Evolutionary conservation across 2,888 invertebrate genomes (phyloP).

Genomic region (Globia sparganii): DNA sequence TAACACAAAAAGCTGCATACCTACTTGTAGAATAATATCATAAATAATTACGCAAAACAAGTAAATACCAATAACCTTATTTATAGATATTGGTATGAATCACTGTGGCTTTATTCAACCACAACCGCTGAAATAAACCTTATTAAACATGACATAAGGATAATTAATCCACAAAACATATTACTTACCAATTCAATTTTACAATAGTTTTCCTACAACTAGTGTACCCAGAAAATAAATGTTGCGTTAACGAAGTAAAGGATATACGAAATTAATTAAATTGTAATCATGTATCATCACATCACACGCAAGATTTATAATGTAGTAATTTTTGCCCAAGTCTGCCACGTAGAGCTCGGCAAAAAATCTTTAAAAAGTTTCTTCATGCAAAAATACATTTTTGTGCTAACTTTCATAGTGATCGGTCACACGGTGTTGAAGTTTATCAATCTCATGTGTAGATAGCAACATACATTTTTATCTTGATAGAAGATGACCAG

Average conservation of each 20-base stretch:
- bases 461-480: slow-evolving; percentile 1
- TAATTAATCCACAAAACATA: slow-evolving; percentile 16
- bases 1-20: background rate
- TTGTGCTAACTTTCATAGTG: background rate
- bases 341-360: background rate
- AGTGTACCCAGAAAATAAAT: background rate
- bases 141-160: slow-evolving; percentile 15
- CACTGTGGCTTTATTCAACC: background rate
- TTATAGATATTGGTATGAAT: slow-evolving; percentile 16
- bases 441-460: no score
- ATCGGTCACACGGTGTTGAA: background rate
- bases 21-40: background rate
- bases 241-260: no score
- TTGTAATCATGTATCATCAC: background rate
- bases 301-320: background rate
- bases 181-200: background rate
- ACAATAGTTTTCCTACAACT: slow-evolving; percentile 2
- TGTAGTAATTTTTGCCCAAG: no score
- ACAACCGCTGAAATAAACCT: background rate
- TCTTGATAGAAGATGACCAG: no score
- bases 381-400: background rate
- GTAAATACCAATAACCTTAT: background rate
- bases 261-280: background rate
- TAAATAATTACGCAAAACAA: slow-evolving; percentile 10
- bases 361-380: background rate